These are phyloP conservation scores for Sebastes cheni DNA, from an alignment of 2,797 vertebrate species.

Conservation along the genomic window DNA sequence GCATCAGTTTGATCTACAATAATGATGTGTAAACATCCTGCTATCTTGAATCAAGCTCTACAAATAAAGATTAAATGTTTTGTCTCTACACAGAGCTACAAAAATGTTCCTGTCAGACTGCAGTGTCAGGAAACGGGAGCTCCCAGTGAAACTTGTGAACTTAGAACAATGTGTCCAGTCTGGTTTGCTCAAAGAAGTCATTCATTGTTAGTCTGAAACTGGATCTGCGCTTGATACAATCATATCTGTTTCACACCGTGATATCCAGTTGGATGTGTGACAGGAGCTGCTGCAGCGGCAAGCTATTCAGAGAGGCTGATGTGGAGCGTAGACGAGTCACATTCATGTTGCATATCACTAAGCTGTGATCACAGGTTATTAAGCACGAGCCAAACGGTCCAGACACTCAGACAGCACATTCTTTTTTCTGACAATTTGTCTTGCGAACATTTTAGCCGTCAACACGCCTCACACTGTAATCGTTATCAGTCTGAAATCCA, in stretches of 20 bases:
- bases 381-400: background rate
- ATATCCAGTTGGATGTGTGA: conserved; percentile 7
- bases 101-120: background rate
- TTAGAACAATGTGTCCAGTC: conserved; percentile 27
- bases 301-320: background rate
- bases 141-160: conserved; percentile 19
- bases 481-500: background rate
- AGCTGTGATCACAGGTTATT: conserved; percentile 6
- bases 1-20: background rate
- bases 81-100: background rate
- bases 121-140: background rate
- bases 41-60: background rate
- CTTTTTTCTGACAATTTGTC: background rate
- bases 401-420: background rate
- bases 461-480: background rate
- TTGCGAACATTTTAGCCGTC: background rate
- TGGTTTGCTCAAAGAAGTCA: conserved; percentile 15
- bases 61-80: background rate
- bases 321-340: background rate
- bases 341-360: background rate
- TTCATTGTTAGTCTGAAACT: conserved; percentile 27
- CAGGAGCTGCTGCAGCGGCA: background rate
- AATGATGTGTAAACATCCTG: background rate
- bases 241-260: conserved; percentile 43
- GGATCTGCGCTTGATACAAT: conserved; percentile 30